Evolutionary conservation across 2,888 invertebrate genomes (phyloP), one percentile per base, ranked within the genome.

Genomic region (Litoditis marina): DNA sequence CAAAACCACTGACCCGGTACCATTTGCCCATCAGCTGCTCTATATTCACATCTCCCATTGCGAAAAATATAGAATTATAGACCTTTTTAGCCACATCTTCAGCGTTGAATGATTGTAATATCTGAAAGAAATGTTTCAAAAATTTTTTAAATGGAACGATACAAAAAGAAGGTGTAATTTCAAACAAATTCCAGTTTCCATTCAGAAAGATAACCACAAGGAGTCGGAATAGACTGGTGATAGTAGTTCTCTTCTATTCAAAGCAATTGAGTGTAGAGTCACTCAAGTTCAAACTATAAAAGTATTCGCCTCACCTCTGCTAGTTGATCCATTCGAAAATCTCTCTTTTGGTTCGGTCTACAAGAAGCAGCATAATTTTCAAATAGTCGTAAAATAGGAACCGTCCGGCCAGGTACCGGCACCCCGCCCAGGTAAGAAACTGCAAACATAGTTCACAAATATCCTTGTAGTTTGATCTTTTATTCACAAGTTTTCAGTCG

Each of bases 61-160:
- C 67, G 46, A 74, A 78, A 59, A 78, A 82, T 13, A 82, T 57
- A 13, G 74, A 69, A 39, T 71, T 67, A 65, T 79, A 79, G 11
- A 77, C 63, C 52, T 79, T 78, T 36, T 73, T 69, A 3, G 80
- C 82, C 1, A 82, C 74, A 28, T 77, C 73, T 34, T 83, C 83
- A 22, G 78, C 77, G 60, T 77, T 72, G n/a, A 75, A 63, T 19
- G 68, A 68, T 58, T 73, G 67, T 25, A 82, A 63, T 11, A 82
- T 53, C 82, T 82, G 57, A 46, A 71, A 54, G 5, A 11, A n/a
- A n/a, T n/a, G n/a, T n/a, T n/a, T 11, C 16, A 13, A 11, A 13
- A 1, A 25, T 13, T 13, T 13, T 13, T n/a, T 19, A 1, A 11
- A 1, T 47, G n/a, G 49, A 47, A 16, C 19, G 16, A 28, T 11